Conservation (phyloP, 2,113 vertebrate genomes). For the Carettochelys insculpta region DNA sequence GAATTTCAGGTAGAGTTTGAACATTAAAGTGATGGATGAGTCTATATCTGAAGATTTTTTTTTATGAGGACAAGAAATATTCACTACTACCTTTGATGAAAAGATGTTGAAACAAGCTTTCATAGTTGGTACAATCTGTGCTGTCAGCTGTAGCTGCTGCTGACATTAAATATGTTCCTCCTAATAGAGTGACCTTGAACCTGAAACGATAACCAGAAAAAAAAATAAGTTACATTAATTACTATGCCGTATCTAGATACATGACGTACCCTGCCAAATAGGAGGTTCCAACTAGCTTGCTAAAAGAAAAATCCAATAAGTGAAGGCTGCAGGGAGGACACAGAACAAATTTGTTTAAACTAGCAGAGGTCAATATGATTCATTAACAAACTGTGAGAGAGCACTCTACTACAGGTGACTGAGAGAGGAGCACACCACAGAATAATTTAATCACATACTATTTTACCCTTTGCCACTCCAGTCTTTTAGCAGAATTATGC, state of each 20-base stretch:
- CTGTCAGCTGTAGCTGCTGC: neutral
- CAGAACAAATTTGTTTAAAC: neutral
- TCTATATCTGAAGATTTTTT: neutral
- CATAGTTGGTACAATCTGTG: neutral
- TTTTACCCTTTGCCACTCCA: neutral
- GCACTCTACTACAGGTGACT: neutral
- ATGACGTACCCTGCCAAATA: neutral
- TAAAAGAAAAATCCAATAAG: neutral
- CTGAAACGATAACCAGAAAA: neutral
- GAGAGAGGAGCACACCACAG: neutral
- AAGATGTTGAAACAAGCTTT: neutral
- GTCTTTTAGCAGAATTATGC: neutral
- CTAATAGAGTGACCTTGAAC: slow-evolving; percentile 6
- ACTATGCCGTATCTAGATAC: neutral
- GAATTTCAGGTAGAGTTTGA: neutral
- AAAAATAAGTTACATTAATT: neutral
- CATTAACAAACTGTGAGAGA: neutral
- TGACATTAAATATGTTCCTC: neutral
- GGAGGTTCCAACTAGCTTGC: neutral
- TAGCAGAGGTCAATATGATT: neutral
- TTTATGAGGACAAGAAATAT: neutral
- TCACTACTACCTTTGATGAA: neutral
- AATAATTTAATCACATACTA: slow-evolving; percentile 11
- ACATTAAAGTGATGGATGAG: neutral
- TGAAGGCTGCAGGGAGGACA: neutral